These are phyloP conservation scores for Erinaceus europaeus DNA, from an alignment of 2,113 vertebrate species.

Conservation along the genomic window DNA sequence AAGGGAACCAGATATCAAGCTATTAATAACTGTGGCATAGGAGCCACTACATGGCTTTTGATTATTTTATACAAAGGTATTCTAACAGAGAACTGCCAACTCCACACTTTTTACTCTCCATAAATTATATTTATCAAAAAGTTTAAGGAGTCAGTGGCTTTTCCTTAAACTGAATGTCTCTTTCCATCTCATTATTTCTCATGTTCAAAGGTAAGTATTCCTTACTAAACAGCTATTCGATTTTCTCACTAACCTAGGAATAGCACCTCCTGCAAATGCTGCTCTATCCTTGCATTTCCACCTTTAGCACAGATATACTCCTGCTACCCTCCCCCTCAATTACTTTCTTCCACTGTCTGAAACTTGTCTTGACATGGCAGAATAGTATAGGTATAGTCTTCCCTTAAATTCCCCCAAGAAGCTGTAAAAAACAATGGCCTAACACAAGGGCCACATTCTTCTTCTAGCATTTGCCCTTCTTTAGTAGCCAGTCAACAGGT, in stretches of 20 bases:
- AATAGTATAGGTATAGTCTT: too few species aligned
- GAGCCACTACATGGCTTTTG: not conserved
- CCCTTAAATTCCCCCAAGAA: not conserved
- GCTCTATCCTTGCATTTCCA: not conserved
- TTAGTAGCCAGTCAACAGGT: too few species aligned
- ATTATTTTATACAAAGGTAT: not conserved
- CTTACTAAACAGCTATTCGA: not conserved
- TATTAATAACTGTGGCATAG: not conserved
- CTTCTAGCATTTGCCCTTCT: too few species aligned
- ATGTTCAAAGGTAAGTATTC: rapidly evolving
- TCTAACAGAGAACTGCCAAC: not conserved
- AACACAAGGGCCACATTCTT: too few species aligned
- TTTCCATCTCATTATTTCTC: not conserved
- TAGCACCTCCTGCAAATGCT: not conserved
- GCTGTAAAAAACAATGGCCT: not conserved
- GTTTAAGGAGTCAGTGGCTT: not conserved
- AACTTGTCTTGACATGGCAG: too few species aligned
- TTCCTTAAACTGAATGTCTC: not conserved
- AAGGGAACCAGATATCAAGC: conserved; percentile 1
- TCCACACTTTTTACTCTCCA: not conserved
- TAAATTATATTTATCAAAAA: not conserved
- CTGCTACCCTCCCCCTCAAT: not conserved
- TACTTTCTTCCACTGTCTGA: too few species aligned
- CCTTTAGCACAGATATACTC: not conserved
- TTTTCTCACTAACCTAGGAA: not conserved